These are phyloP conservation scores for Sebastes cheni DNA, from an alignment of 2,797 vertebrate species.

Conservation along the genomic window DNA sequence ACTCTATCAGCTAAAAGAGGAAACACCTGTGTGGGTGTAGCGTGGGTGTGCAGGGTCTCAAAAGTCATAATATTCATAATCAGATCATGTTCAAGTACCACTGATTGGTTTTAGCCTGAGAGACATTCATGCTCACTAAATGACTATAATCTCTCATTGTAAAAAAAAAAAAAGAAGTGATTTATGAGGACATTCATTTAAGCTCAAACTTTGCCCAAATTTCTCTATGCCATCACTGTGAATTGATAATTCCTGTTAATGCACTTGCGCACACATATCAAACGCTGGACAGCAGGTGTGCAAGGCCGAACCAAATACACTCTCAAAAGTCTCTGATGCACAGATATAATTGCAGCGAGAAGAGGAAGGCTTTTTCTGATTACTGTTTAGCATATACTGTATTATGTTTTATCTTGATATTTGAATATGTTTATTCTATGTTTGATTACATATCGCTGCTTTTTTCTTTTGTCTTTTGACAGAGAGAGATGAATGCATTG, in stretches of 20 bases:
- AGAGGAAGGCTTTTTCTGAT: neutral
- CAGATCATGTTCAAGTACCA: neutral
- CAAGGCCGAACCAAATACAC: neutral
- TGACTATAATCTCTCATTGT: neutral
- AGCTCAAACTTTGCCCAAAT: neutral
- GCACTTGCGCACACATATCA: neutral
- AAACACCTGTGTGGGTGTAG: neutral
- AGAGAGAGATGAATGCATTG: neutral
- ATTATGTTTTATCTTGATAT: neutral
- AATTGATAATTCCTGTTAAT: neutral
- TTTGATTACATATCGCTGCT: too few species aligned
- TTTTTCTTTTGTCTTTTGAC: neutral
- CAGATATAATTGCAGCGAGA: neutral
- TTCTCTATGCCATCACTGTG: neutral
- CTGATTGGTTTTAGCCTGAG: neutral
- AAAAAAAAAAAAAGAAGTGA: neutral
- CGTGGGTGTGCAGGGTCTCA: neutral
- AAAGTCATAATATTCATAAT: neutral
- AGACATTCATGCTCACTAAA: neutral
- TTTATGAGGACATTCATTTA: neutral
- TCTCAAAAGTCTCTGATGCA: neutral
- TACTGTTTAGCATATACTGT: neutral
- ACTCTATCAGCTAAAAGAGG: neutral
- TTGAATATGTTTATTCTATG: too few species aligned
- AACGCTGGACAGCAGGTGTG: neutral